Evolutionary conservation across 2,113 vertebrate genomes (phyloP).

Genomic region (Gadus chalcogrammus): DNA sequence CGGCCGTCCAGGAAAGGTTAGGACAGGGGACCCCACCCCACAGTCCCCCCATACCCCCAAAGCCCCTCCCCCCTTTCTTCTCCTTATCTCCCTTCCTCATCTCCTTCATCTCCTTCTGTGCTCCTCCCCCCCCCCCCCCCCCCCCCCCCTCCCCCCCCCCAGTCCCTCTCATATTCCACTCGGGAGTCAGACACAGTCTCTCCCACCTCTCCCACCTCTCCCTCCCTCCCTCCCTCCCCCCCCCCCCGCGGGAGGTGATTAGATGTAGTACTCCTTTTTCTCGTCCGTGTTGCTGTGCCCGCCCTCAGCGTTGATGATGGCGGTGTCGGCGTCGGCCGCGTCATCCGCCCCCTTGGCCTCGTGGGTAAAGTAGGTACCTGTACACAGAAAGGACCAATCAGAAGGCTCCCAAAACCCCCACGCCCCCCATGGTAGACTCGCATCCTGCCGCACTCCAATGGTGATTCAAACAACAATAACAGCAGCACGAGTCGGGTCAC

Average conservation of each 20-base stretch:
- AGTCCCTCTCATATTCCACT: slow-evolving; percentile 53
- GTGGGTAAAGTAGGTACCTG: slow-evolving; percentile 98
- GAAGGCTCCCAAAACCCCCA: neutral
- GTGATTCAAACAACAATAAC: too few species aligned
- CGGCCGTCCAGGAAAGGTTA: slow-evolving; percentile 81
- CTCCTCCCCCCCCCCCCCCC: slow-evolving; percentile 17
- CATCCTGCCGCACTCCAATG: too few species aligned
- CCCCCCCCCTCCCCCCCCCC: slow-evolving; percentile 46
- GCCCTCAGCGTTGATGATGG: slow-evolving; percentile 98
- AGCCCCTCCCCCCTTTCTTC: slow-evolving; percentile 74
- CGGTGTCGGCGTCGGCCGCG: slow-evolving; percentile 96
- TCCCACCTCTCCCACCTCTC: slow-evolving; percentile 48
- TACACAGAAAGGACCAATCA: slow-evolving; percentile 40
- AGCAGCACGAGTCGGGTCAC: too few species aligned
- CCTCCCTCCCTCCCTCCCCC: slow-evolving; percentile 41
- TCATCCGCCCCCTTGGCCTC: slow-evolving; percentile 99
- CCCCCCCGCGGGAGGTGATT: slow-evolving; percentile 52
- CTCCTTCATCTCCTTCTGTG: slow-evolving; percentile 10
- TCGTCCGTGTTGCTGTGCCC: slow-evolving; percentile 98
- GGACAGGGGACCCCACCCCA: slow-evolving; percentile 74
- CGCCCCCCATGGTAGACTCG: too few species aligned
- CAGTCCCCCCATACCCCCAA: slow-evolving; percentile 29
- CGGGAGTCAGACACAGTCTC: slow-evolving; percentile 44
- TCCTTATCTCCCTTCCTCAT: slow-evolving; percentile 48
- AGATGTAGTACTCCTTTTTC: slow-evolving; percentile 99